Percentiles rank a stretch among this genome's conserved stretches.
Evolutionary conservation across 2,797 vertebrate genomes (phyloP).

Genomic region (Diplodus sargus): DNA sequence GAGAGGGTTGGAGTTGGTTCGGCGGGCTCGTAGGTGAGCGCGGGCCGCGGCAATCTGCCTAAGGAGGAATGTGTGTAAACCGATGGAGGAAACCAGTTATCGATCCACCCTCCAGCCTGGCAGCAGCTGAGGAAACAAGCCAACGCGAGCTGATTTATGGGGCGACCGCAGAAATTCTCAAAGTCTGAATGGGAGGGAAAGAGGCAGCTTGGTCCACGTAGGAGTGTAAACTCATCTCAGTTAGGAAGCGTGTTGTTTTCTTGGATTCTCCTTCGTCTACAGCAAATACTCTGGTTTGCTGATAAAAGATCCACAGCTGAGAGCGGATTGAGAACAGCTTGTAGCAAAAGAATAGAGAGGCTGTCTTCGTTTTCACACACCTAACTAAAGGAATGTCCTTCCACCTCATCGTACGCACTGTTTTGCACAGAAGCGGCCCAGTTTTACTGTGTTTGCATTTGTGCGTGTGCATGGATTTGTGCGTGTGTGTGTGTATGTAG

Average conservation of each 20-base stretch:
- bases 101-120: conserved; percentile 78
- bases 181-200: conserved; percentile 30
- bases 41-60: conserved; percentile 68
- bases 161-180: conserved; percentile 53
- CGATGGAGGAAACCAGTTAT: conserved; percentile 84
- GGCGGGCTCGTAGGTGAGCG: conserved; percentile 64
- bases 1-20: conserved; percentile 26
- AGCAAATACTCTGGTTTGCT: conserved; percentile 47
- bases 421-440: conserved; percentile 39
- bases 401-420: conserved; percentile 27
- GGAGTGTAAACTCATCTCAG: conserved; percentile 28
- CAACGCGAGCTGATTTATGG: conserved; percentile 79
- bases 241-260: conserved; percentile 38
- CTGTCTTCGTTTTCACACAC: conserved; percentile 47
- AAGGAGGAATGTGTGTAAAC: conserved; percentile 76
- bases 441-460: conserved; percentile 61
- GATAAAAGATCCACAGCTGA: conserved; percentile 49
- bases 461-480: conserved; percentile 34
- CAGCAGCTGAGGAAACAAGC: conserved; percentile 80
- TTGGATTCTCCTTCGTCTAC: conserved; percentile 29
- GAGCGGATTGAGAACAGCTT: conserved; percentile 39
- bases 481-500: conserved; percentile 20
- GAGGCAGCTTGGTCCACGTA: not conserved
- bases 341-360: conserved; percentile 35
- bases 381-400: conserved; percentile 75